A percentile compares a stretch with the other conserved stretches of the same genome.
These are phyloP conservation scores for Tenualosa ilisha DNA, from an alignment of 2,797 vertebrate genomes.

Conservation along the genomic window DNA sequence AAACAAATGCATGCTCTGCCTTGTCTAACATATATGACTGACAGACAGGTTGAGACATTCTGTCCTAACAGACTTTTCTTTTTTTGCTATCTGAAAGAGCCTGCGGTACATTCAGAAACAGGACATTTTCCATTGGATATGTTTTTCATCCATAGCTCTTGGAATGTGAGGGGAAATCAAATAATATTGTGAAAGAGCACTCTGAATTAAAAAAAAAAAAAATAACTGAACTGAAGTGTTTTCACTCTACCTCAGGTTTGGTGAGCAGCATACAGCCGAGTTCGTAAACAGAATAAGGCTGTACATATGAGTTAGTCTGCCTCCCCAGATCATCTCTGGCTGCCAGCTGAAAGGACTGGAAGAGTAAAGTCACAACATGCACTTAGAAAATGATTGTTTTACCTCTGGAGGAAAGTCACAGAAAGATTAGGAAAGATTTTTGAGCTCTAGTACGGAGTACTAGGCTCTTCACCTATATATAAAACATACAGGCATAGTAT, in stretches of 20 bases:
- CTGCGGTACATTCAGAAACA: background rate
- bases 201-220: background rate
- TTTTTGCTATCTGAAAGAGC: background rate
- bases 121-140: background rate
- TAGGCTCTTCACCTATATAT: background rate
- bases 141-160: background rate
- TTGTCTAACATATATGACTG: background rate
- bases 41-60: background rate
- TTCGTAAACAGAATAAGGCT: conserved; percentile 96
- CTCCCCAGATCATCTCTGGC: conserved; percentile 86
- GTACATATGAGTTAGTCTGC: conserved; percentile 89
- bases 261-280: conserved; percentile 89
- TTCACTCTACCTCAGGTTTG: conserved; percentile 51
- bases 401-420: background rate
- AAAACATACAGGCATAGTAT: background rate
- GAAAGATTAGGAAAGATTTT: background rate
- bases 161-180: background rate
- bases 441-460: background rate
- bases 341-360: conserved; percentile 90
- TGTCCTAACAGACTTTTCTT: background rate
- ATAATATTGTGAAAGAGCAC: background rate
- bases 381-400: background rate
- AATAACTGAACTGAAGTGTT: too few species aligned
- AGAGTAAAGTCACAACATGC: background rate
- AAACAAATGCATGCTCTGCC: background rate